Evolutionary conservation across 35 echinoderm and acorn worm genomes (phyloP).

Genomic region (Acanthaster planci): DNA sequence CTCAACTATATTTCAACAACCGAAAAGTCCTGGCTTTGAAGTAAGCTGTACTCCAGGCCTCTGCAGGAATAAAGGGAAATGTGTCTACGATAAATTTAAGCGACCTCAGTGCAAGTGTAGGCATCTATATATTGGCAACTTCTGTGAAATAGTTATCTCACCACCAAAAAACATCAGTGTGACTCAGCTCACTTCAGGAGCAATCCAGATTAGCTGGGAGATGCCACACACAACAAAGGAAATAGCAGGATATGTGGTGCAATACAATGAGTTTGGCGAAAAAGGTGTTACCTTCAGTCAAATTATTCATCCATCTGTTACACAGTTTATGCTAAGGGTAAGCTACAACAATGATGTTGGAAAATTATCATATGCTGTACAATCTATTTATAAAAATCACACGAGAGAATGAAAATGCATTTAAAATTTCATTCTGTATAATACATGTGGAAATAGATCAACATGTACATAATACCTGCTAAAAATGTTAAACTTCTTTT

Average conservation of each 20-base stretch:
- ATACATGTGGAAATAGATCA: too few relatives aligned
- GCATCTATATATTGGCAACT: slow-evolving; percentile 54
- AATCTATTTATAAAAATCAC: too few relatives aligned
- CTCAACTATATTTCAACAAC: background rate
- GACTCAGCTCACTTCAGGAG: background rate
- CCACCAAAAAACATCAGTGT: slow-evolving; percentile 66
- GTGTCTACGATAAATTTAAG: slow-evolving; percentile 18
- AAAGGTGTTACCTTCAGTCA: slow-evolving; percentile 33
- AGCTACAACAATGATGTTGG: slow-evolving; percentile 44
- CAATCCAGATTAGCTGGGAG: slow-evolving; percentile 53
- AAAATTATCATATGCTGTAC: too few relatives aligned
- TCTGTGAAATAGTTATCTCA: slow-evolving; percentile 58
- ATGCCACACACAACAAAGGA: slow-evolving; percentile 35
- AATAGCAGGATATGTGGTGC: slow-evolving; percentile 78
- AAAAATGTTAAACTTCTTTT: too few relatives aligned
- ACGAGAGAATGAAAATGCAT: too few relatives aligned
- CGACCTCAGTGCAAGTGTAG: slow-evolving; percentile 45
- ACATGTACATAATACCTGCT: too few relatives aligned
- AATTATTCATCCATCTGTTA: slow-evolving; percentile 65
- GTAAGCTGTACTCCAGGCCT: slow-evolving; percentile 18
- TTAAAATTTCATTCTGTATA: too few relatives aligned
- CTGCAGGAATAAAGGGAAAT: slow-evolving; percentile 66
- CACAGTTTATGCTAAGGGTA: slow-evolving; percentile 70
- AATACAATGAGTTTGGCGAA: slow-evolving; percentile 78
- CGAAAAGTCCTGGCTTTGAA: background rate